Conservation (phyloP, 2,113 vertebrate genomes). For the Lethenteron camtschaticum region DNA sequence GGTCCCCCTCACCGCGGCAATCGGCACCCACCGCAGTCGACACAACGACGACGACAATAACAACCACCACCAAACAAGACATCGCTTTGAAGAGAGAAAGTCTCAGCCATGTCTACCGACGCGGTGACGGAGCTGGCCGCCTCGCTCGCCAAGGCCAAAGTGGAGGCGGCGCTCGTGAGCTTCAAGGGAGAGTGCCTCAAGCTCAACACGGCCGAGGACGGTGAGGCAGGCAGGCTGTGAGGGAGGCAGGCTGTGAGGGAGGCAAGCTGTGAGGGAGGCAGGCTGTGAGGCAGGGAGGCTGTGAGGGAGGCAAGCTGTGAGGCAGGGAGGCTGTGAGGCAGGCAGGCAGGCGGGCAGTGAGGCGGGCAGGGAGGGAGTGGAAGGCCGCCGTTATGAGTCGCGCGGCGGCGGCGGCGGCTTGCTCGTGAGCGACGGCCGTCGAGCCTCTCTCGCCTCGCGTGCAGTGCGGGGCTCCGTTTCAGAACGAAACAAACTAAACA, state of each 20-base stretch:
- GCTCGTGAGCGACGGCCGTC: too few species aligned
- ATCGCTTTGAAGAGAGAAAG: too few species aligned
- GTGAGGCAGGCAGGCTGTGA: conserved; percentile 24
- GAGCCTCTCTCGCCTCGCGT: too few species aligned
- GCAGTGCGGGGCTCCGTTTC: too few species aligned
- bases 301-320: not conserved
- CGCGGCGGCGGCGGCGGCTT: not conserved
- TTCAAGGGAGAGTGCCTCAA: conserved; percentile 81
- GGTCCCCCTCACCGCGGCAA: too few species aligned
- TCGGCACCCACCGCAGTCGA: too few species aligned
- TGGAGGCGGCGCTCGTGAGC: conserved; percentile 59
- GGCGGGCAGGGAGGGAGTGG: not conserved
- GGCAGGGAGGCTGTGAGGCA: not conserved
- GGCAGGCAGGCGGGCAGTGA: not conserved
- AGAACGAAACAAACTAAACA: too few species aligned
- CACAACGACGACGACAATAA: too few species aligned
- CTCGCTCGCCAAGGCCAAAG: conserved; percentile 61
- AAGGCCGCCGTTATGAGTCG: not conserved
- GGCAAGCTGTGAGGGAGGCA: not conserved
- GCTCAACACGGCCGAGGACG: conserved; percentile 62
- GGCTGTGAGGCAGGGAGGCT: not conserved
- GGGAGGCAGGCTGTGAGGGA: not conserved
- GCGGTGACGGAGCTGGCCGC: conserved; percentile 32
- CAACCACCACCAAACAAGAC: too few species aligned
- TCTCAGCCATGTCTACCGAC: too few species aligned